These are phyloP conservation scores for Amphiprion clarkii DNA, from an alignment of 2,797 vertebrate species.

Conservation along the genomic window DNA sequence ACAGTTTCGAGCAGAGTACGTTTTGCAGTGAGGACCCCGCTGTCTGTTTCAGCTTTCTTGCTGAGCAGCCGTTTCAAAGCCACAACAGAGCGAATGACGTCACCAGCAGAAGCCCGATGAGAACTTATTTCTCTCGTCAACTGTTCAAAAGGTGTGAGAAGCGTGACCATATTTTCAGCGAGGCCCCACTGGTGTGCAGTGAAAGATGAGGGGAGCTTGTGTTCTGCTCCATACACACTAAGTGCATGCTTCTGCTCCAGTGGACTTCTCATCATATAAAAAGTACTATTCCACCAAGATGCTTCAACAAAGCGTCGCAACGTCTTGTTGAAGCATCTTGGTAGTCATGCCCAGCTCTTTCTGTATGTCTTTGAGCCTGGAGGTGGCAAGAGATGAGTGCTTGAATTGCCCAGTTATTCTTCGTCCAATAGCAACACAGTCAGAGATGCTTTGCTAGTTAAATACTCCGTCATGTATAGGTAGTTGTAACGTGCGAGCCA, in stretches of 20 bases:
- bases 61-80: background rate
- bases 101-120: background rate
- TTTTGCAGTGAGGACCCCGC: slow-evolving; percentile 5
- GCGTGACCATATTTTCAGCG: slow-evolving; percentile 1
- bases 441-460: background rate
- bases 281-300: background rate
- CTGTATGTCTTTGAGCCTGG: background rate
- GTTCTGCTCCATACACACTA: background rate
- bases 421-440: no score
- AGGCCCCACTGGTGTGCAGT: slow-evolving; percentile 1
- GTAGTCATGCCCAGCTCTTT: background rate
- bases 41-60: slow-evolving; percentile 4
- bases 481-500: background rate
- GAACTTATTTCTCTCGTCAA: background rate
- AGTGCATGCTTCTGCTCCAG: background rate
- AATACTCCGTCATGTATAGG: background rate
- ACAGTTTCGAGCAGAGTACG: background rate
- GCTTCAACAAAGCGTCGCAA: no score
- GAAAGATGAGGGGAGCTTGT: background rate
- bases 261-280: background rate
- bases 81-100: slow-evolving; percentile 6
- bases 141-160: slow-evolving; percentile 4
- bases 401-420: no score
- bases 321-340: background rate
- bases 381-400: background rate